These are phyloP conservation scores for Athalia circularis DNA, from an alignment of 2,888 invertebrate species.

Conservation along the genomic window DNA sequence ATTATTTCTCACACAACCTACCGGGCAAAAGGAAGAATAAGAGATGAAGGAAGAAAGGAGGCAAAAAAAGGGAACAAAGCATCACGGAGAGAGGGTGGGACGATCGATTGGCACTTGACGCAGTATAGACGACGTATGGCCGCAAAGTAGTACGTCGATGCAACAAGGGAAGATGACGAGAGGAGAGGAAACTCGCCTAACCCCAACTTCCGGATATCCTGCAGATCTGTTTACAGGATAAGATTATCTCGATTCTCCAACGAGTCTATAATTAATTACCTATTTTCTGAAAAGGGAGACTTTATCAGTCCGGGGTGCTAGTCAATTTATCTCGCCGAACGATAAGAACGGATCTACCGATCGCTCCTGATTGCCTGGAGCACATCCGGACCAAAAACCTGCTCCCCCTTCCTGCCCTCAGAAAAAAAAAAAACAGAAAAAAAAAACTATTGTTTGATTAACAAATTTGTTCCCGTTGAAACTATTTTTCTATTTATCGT, in stretches of 20 bases:
- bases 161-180: slow-evolving; percentile 22
- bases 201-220: slow-evolving; percentile 26
- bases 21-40: no score
- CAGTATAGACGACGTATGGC: neutral
- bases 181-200: neutral
- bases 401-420: no score
- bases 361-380: neutral
- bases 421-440: no score
- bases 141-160: neutral
- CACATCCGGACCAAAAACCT: no score
- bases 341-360: slow-evolving; percentile 6
- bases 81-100: neutral
- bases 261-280: slow-evolving; percentile 37
- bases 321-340: slow-evolving; percentile 21
- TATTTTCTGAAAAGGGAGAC: slow-evolving; percentile 32
- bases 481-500: no score
- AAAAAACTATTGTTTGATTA: no score
- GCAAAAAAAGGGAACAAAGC: no score
- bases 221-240: slow-evolving; percentile 30
- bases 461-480: no score
- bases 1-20: no score
- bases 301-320: slow-evolving; percentile 29
- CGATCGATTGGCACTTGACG: slow-evolving; percentile 31
- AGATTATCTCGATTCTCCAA: slow-evolving; percentile 22
- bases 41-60: no score